A percentile compares a stretch with the other conserved stretches of the same genome.
phyloP scores from a whole-genome alignment of 2,888 invertebrate species.

The Rapana venosa region DNA sequence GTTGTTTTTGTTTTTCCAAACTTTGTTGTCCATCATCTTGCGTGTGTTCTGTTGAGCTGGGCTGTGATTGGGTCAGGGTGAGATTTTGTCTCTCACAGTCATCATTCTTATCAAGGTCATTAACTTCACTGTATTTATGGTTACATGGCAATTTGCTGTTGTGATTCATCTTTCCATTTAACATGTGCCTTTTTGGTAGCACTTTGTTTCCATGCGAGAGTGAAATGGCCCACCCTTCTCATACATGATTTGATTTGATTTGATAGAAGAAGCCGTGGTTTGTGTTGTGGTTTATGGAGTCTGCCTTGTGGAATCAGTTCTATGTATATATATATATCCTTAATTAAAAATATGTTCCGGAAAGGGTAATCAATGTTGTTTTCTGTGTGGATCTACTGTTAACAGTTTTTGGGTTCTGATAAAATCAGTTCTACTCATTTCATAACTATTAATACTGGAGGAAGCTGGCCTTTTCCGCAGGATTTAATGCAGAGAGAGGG shows the following conservation, averaged over 20 bases:
- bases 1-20: constrained; percentile 12
- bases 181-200: constrained; percentile 45
- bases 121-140: constrained; percentile 5
- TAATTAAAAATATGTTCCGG: neutral
- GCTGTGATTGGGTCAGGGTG: constrained; percentile 38
- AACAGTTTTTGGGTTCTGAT: neutral
- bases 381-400: neutral
- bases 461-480: neutral
- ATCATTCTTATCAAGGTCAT: neutral
- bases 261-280: neutral
- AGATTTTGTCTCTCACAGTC: constrained; percentile 19
- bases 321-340: neutral
- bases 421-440: neutral
- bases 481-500: neutral
- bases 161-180: constrained; percentile 43
- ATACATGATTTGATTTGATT: constrained; percentile 19
- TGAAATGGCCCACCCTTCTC: constrained; percentile 10
- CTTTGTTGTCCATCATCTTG: constrained; percentile 1
- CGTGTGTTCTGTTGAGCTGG: constrained; percentile 28
- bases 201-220: constrained; percentile 36
- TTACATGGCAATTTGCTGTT: constrained; percentile 32
- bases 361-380: neutral
- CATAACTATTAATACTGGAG: neutral
- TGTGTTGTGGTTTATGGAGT: neutral
- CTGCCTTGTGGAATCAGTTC: neutral